A percentile compares a stretch with the other conserved stretches of the same genome.
Conservation (phyloP, 2,888 invertebrate species). For the Elgonia sp. region DNA sequence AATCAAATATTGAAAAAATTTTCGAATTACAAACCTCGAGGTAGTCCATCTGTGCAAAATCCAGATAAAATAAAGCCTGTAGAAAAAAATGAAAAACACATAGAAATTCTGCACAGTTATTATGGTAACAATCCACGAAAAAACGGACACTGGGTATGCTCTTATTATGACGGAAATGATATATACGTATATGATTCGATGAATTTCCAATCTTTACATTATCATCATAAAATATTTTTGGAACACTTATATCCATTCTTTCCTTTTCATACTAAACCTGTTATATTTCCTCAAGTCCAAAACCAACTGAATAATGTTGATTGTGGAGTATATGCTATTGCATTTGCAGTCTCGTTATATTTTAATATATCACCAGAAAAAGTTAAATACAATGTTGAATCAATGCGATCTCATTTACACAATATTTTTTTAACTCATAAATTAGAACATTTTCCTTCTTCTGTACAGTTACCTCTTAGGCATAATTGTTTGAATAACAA, state of each 20-base stretch:
- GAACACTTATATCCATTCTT: constrained; percentile 40
- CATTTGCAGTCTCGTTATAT: constrained; percentile 30
- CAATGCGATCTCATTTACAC: constrained; percentile 40
- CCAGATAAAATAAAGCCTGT: constrained; percentile 34
- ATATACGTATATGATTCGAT: constrained; percentile 44
- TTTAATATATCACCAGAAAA: constrained; percentile 7
- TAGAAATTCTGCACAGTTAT: constrained; percentile 39
- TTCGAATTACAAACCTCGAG: constrained; percentile 17
- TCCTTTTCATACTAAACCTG: not conserved
- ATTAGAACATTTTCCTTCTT: too few relatives aligned
- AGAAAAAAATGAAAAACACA: constrained; percentile 28
- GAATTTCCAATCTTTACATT: constrained; percentile 32
- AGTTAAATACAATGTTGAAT: constrained; percentile 5
- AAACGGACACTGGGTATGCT: constrained; percentile 40
- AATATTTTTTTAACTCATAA: constrained; percentile 21
- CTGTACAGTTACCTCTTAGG: not conserved
- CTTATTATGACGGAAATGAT: constrained; percentile 32
- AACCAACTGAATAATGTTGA: constrained; percentile 27
- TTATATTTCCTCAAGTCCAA: constrained; percentile 31
- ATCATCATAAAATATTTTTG: constrained; percentile 33
- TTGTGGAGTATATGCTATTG: too few relatives aligned
- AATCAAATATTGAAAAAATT: constrained; percentile 4
- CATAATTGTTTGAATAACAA: too few relatives aligned
- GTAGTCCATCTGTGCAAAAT: too few relatives aligned
- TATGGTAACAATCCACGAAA: not conserved